Evolutionary conservation across 2,797 vertebrate genomes (phyloP).

Genomic region (Leptodactylus fallax): DNA sequence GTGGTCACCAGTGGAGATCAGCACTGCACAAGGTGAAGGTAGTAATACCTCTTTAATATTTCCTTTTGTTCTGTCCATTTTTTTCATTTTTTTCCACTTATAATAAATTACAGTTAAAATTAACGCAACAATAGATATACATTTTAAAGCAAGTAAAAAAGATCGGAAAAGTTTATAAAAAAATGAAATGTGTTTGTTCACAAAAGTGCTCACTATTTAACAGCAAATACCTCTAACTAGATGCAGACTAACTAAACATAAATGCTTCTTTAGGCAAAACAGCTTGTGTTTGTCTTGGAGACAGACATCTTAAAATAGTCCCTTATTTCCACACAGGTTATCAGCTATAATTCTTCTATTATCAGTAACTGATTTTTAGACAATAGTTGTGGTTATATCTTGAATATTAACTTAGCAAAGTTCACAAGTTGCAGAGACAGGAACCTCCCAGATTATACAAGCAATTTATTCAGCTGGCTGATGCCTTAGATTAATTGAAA

Average conservation of each 20-base stretch:
- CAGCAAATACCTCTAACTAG: no score
- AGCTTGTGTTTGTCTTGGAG: conserved; percentile 6
- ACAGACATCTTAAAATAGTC: background rate
- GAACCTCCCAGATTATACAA: background rate
- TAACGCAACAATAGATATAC: no score
- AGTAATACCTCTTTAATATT: no score
- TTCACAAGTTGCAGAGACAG: background rate
- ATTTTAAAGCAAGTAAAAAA: no score
- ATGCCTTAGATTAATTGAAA: background rate
- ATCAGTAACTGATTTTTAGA: conserved; percentile 17
- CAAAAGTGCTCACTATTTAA: no score
- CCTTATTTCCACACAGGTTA: background rate
- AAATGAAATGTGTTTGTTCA: background rate
- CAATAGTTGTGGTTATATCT: background rate
- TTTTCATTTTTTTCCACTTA: no score
- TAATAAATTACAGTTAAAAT: no score
- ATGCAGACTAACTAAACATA: background rate
- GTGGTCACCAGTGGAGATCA: no score
- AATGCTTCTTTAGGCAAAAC: background rate
- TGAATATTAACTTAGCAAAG: background rate
- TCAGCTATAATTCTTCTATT: background rate
- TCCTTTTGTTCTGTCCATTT: no score
- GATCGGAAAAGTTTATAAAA: no score
- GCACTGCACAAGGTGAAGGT: no score
- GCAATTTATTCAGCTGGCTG: conserved; percentile 17